These are phyloP conservation scores for Amphipoea oculea DNA, from an alignment of 2,888 invertebrate genomes.

Conservation along the genomic window DNA sequence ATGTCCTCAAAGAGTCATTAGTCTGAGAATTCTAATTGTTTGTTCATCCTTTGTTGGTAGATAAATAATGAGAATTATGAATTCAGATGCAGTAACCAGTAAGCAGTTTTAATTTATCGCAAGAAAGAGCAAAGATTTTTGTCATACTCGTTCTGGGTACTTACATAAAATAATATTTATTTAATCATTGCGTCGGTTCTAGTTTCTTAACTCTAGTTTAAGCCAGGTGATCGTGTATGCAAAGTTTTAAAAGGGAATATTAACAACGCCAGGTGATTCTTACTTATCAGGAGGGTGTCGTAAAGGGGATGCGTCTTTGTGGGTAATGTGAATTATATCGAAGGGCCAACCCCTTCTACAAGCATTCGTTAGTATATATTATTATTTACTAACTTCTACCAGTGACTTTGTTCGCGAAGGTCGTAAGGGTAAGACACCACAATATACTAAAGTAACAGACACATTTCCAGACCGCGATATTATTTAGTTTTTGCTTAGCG, in stretches of 20 bases:
- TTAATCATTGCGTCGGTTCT: no score
- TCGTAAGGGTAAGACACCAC: no score
- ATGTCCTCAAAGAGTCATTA: slow-evolving; percentile 35
- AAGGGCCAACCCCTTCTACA: not conserved
- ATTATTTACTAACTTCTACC: not conserved
- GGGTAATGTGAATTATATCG: not conserved
- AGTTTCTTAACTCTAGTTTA: no score
- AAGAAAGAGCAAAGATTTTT: slow-evolving; percentile 6
- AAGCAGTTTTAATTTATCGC: slow-evolving; percentile 2
- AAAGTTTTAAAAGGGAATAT: slow-evolving; percentile 14
- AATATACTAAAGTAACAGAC: not conserved
- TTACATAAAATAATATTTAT: not conserved
- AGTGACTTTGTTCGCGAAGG: no score
- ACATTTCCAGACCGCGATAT: not conserved
- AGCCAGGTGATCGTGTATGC: slow-evolving; percentile 28
- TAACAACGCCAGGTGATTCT: slow-evolving; percentile 32
- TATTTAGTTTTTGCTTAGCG: no score
- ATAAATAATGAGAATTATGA: slow-evolving; percentile 33
- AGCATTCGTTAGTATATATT: not conserved
- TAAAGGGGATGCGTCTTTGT: not conserved
- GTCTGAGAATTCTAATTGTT: slow-evolving; percentile 45
- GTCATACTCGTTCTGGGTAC: not conserved
- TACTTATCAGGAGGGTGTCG: not conserved
- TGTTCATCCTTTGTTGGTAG: slow-evolving; percentile 32
- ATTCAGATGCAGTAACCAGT: not conserved